Evolutionary conservation across 1,140 invertebrate genomes (phyloP).

Genomic region (Aphis gossypii): DNA sequence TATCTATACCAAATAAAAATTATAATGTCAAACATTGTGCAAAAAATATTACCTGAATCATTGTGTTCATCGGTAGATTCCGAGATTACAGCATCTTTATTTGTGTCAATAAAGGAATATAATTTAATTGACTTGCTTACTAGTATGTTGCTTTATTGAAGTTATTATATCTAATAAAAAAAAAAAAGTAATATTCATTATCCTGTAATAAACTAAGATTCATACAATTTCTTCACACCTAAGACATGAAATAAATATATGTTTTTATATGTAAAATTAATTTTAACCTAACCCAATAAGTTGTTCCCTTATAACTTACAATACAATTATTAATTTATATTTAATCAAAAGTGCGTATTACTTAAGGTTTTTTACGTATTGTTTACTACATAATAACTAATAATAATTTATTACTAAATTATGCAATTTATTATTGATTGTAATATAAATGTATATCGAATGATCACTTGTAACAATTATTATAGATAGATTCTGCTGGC

Average conservation of each 20-base stretch:
- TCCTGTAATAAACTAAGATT: not conserved
- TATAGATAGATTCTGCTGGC: no score
- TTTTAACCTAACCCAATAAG: not conserved
- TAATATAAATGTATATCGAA: no score
- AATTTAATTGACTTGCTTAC: not conserved
- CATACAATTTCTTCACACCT: not conserved
- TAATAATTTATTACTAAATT: no score
- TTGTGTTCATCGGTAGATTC: not conserved
- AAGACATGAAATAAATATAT: not conserved
- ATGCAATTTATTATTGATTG: no score
- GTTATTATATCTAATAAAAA: not conserved
- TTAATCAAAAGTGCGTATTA: no score
- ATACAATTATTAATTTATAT: no score
- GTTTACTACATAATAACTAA: no score
- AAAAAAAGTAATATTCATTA: not conserved
- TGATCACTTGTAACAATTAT: no score
- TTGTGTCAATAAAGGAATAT: not conserved
- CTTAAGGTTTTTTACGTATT: no score
- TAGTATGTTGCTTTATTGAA: not conserved
- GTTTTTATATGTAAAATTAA: not conserved
- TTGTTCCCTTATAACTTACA: not conserved
- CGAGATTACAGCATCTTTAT: not conserved
- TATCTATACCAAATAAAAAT: not conserved
- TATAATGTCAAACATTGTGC: not conserved
- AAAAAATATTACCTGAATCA: not conserved